These are phyloP conservation scores for Ailuropoda melanoleuca DNA, from an alignment of 2,113 vertebrate genomes.

Conservation along the genomic window DNA sequence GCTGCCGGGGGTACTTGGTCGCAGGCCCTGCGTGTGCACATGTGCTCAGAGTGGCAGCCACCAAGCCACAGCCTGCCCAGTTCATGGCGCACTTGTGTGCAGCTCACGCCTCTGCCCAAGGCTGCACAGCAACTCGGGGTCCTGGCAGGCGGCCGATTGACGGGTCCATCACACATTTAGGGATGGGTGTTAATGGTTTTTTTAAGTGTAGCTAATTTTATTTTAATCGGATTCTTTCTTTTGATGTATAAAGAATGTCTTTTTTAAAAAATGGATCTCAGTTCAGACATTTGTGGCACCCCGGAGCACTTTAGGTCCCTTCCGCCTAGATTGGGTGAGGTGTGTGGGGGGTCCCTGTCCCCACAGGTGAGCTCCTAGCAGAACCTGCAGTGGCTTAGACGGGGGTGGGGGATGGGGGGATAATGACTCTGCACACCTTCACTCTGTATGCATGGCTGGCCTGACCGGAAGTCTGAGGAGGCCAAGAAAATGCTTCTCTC, in stretches of 20 bases:
- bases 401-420: rapidly evolving
- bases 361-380: background rate
- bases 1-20: background rate
- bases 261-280: background rate
- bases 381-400: background rate
- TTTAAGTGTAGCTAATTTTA: background rate
- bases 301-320: background rate
- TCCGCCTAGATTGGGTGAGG: background rate
- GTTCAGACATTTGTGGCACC: background rate
- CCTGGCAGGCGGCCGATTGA: background rate
- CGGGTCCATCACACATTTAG: background rate
- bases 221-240: background rate
- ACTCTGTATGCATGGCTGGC: background rate
- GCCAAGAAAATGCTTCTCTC: background rate
- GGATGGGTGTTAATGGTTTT: background rate
- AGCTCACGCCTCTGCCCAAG: background rate
- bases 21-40: rapidly evolving
- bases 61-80: background rate
- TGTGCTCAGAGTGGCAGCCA: background rate
- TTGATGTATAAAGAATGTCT: background rate
- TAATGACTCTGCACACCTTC: background rate
- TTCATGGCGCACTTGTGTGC: background rate
- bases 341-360: background rate
- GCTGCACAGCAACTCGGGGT: background rate
- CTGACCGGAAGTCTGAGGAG: background rate